Evolutionary conservation across 2,888 invertebrate genomes (phyloP), one percentile per base, ranked within the genome.

Genomic region (Zaprionus lineosus): DNA sequence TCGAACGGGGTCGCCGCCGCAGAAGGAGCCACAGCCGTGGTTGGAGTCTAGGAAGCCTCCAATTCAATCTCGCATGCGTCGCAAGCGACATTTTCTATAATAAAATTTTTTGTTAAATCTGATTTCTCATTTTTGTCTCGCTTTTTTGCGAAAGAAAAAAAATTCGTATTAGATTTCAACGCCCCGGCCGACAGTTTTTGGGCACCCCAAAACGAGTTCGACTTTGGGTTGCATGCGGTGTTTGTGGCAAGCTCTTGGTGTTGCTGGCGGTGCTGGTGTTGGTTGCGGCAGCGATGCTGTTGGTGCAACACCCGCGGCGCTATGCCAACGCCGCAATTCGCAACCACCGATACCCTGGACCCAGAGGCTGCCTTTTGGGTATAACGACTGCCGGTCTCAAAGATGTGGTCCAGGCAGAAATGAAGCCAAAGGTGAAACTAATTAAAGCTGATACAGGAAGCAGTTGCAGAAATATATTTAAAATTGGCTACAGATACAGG

Each of bases 101-200:
- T 41, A 34, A 11, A 31, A 14, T 37, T 3, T 36, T 19, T 29
- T 44, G n/a, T n/a, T n/a, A n/a, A n/a, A n/a, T n/a, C n/a, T n/a
- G n/a, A 9, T 44, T 9, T 16, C 37, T 41, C 7, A 12, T 15
- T 3, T 16, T 29, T 7, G 8, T 26, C 1, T 28, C 15, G 2
- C 16, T 26, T 52, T 67, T 75, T 60, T 51, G 47, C 55, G 31
- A 61, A 40, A 57, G 48, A 65, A 66, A 78, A 65, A 55, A 78
- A 65, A 55, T 71, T 64, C 69, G 72, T 84, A 83, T 81, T 79
- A 60, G 61, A 79, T 85, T 83, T 76, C 85, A 56, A 50, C 69
- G 64, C 51, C 41, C 55, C 61, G 44, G 37, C 43, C 11, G 36
- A 34, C 12, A 34, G 11, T 40, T 52, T 60, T 60, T 65, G 60